phyloP scores from a whole-genome alignment of 2,113 vertebrate species.

The cattle (Bos taurus) region DNA sequence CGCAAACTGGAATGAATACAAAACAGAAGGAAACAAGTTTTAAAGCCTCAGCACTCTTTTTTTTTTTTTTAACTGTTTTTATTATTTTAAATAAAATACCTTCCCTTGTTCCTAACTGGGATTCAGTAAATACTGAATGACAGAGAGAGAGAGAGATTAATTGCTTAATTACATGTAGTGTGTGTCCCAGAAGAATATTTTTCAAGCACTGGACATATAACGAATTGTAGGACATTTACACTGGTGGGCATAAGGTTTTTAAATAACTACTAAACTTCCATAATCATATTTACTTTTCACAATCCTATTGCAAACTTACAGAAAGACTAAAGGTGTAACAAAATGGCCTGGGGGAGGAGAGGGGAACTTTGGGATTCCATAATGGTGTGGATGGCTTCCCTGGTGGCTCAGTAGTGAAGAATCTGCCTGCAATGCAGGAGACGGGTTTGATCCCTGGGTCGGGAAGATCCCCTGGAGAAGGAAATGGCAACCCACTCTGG shows the following conservation, averaged over 20 bases:
- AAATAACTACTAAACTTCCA: neutral
- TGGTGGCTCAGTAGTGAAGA: neutral
- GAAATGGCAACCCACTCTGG: neutral
- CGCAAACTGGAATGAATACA: slow-evolving; percentile 86
- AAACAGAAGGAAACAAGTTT: neutral
- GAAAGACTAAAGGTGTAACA: neutral
- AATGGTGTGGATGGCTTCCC: neutral
- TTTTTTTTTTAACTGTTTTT: neutral
- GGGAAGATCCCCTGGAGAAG: neutral
- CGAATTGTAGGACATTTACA: neutral
- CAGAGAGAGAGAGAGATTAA: neutral
- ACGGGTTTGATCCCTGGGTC: neutral
- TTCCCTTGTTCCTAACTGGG: neutral
- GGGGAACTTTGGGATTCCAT: neutral
- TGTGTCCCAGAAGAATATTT: neutral
- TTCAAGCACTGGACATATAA: neutral
- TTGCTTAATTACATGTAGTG: neutral
- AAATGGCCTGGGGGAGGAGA: neutral
- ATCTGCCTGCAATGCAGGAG: neutral
- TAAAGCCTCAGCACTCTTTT: neutral
- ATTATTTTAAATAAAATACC: slow-evolving; percentile 16
- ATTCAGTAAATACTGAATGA: neutral
- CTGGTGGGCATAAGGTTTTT: neutral
- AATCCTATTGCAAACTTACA: neutral
- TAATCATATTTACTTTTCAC: neutral